Evolutionary conservation across 2,113 vertebrate genomes (phyloP), one percentile per base, ranked within the genome.

Genomic region (Psittacara wagleri): DNA sequence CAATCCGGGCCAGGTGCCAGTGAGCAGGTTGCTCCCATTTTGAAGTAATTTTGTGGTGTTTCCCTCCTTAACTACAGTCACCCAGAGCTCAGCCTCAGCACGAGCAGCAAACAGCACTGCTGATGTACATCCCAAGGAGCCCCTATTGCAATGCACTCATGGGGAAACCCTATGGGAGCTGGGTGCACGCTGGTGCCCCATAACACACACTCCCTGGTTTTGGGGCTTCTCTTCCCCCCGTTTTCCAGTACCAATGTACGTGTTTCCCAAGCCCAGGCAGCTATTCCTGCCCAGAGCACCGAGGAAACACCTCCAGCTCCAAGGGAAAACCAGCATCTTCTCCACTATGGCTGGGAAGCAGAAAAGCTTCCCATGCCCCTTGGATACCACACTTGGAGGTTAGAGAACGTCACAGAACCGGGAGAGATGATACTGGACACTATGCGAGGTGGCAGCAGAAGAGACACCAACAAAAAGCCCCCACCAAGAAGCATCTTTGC

Each of bases 61-160:
- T 69, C 7, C 37, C 3, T 3, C 24, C 16, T 27, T 4, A 6
- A 5, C 3, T 0, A 0, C 10, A 8, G 10, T 7, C 18, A 6
- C 48, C 10, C 44, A 1, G 39, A 7, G 57, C 63, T 49, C 1
- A 3, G 37, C 2, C 6, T 31, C 0, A 0, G 64, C 18, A 37
- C 9, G 1, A 12, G 10, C 13, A 8, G 64, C 13, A 6, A 15
- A 14, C 3, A 0, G 0, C 0, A 0, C 28, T 12, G 59, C 46
- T 17, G 37, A 16, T 1, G 5, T 3, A 7, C 49, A 3, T 6
- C 61, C n/a, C 9, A 0, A 35, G 27, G 4, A 59, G 18, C 41
- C 57, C 6, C 0, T 0, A 3, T 10, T 0, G 2, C 29, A 0
- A 1, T 0, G 2, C 63, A 3, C 3, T 11, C 12, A 41, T 24